A percentile compares a stretch with the other conserved stretches of the same genome.
Evolutionary conservation across 2,113 vertebrate genomes (phyloP).

Genomic region (Thymallus thymallus): DNA sequence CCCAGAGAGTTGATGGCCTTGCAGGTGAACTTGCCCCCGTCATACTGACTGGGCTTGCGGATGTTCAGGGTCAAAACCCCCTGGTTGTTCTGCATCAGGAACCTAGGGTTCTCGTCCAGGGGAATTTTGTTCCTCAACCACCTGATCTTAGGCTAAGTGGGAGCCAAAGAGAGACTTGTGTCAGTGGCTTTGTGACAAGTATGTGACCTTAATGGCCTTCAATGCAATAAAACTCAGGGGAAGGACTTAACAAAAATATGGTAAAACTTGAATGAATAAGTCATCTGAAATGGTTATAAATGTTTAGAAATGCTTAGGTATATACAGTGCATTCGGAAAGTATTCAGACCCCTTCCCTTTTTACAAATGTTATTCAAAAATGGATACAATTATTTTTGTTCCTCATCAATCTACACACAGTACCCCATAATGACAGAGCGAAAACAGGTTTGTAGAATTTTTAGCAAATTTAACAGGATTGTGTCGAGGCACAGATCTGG

Average conservation of each 20-base stretch:
- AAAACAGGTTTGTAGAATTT: no score
- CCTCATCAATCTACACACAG: no score
- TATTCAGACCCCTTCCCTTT: no score
- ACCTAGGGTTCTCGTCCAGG: constrained; percentile 82
- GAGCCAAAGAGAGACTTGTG: not conserved
- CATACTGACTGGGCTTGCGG: constrained; percentile 82
- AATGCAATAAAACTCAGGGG: not conserved
- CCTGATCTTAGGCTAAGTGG: constrained; percentile 80
- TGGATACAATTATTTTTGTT: no score
- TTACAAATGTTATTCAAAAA: no score
- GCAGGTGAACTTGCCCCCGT: constrained; percentile 83
- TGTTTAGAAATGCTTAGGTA: no score
- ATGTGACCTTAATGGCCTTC: not conserved
- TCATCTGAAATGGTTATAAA: no score
- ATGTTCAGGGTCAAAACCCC: constrained; percentile 87
- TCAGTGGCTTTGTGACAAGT: not conserved
- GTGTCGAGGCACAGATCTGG: no score
- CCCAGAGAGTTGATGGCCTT: constrained; percentile 81
- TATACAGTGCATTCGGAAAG: no score
- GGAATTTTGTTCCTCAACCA: constrained; percentile 92
- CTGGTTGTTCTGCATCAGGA: constrained; percentile 84
- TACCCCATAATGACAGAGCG: no score
- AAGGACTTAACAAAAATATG: not conserved
- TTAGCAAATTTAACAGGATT: no score
- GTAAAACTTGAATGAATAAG: no score